Conservation (phyloP, 2,113 vertebrate genomes). For the Egretta garzetta region DNA sequence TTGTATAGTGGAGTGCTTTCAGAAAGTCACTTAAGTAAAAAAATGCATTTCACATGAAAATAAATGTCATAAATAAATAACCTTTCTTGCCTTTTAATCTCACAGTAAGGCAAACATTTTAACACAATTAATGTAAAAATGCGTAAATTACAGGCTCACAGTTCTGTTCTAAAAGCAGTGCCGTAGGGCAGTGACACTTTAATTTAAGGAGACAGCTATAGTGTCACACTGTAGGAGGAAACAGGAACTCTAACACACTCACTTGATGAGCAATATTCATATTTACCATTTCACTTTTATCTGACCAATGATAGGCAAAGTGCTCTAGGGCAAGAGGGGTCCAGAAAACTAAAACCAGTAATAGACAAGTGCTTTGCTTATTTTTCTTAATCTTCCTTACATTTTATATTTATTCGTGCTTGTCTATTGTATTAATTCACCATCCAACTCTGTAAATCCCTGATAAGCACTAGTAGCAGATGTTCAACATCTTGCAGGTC, state of each 20-base stretch:
- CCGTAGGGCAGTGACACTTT: not conserved
- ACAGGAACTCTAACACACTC: not conserved
- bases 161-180: not conserved
- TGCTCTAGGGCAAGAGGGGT: not conserved
- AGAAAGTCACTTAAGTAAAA: not conserved
- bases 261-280: not conserved
- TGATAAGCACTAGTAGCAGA: not conserved
- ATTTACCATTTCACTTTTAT: not conserved
- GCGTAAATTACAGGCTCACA: not conserved
- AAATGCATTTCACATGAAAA: not conserved
- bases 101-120: not conserved
- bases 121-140: not conserved
- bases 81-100: not conserved
- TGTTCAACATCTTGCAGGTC: not conserved
- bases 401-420: not conserved
- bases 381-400: not conserved
- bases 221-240: not conserved
- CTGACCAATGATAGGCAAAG: not conserved
- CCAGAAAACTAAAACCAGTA: not conserved
- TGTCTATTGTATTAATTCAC: not conserved
- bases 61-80: not conserved
- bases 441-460: not conserved
- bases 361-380: not conserved
- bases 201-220: not conserved
- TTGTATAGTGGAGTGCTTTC: not conserved